Percentiles rank a stretch among this genome's conserved stretches.
These are phyloP conservation scores for Rhinatrema bivittatum DNA, from an alignment of 2,797 vertebrate genomes.

Conservation along the genomic window DNA sequence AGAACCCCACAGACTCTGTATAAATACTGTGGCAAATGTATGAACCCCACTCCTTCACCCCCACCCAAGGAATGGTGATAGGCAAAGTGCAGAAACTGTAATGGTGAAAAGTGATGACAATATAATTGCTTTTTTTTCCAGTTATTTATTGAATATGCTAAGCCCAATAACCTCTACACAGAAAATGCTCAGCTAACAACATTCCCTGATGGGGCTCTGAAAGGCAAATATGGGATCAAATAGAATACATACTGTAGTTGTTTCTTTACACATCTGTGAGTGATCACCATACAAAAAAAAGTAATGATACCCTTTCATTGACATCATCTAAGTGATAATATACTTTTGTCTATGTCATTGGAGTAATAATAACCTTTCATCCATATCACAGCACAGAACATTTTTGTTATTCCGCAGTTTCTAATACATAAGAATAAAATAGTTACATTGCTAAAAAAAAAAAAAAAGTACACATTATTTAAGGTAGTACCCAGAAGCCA, in stretches of 20 bases:
- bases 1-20: too few species aligned
- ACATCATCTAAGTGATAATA: constrained; percentile 49
- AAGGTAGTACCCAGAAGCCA: constrained; percentile 26
- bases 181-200: constrained; percentile 16
- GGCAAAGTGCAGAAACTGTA: not conserved
- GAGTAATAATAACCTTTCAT: constrained; percentile 55
- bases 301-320: constrained; percentile 56
- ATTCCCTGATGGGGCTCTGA: constrained; percentile 21
- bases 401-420: constrained; percentile 37
- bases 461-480: constrained; percentile 30
- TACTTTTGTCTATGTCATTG: constrained; percentile 39
- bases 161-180: constrained; percentile 13
- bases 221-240: constrained; percentile 27
- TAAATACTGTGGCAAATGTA: not conserved
- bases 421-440: constrained; percentile 30
- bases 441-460: too few species aligned
- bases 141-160: constrained; percentile 28
- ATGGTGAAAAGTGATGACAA: constrained; percentile 5
- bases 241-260: constrained; percentile 38
- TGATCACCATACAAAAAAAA: constrained; percentile 38
- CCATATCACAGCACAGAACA: constrained; percentile 22
- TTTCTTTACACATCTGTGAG: constrained; percentile 46
- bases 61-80: not conserved
- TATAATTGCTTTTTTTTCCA: constrained; percentile 18
- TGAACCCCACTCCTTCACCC: too few species aligned